Percentiles rank a stretch among this genome's conserved stretches.
These are phyloP conservation scores for Falco biarmicus DNA, from an alignment of 2,797 vertebrate species.

Conservation along the genomic window DNA sequence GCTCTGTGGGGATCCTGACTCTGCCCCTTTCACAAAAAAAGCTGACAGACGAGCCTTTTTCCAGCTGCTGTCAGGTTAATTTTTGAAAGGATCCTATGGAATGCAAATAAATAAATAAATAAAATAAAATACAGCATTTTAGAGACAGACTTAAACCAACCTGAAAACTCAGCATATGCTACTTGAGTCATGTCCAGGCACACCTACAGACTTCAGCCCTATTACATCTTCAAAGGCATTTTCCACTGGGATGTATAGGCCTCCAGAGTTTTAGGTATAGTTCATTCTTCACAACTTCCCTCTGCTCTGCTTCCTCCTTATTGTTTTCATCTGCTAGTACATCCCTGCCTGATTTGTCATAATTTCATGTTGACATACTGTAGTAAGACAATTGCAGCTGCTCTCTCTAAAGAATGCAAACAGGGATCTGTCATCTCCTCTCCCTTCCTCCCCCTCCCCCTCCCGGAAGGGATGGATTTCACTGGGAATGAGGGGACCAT, in stretches of 20 bases:
- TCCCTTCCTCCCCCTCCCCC: background rate
- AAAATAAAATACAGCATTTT: background rate
- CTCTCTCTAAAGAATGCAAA: slow-evolving; percentile 61
- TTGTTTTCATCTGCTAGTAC: slow-evolving; percentile 54
- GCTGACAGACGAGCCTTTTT: background rate
- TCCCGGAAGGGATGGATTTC: background rate
- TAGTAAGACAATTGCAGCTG: slow-evolving; percentile 61
- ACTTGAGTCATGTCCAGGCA: background rate
- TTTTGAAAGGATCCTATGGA: background rate
- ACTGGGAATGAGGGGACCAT: background rate
- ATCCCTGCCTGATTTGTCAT: slow-evolving; percentile 59
- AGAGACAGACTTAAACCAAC: background rate
- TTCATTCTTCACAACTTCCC: background rate
- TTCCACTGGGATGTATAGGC: background rate
- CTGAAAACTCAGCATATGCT: background rate
- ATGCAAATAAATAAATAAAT: background rate
- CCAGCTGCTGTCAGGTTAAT: background rate
- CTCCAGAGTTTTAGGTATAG: background rate
- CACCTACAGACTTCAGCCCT: background rate
- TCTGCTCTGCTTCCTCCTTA: slow-evolving; percentile 26
- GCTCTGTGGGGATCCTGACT: background rate
- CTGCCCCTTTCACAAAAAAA: background rate
- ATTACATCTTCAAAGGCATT: background rate
- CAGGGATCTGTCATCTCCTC: slow-evolving; percentile 20
- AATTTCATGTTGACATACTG: slow-evolving; percentile 64